These are phyloP conservation scores for Muscicapa striata DNA, from an alignment of 2,797 vertebrate species.

Conservation along the genomic window DNA sequence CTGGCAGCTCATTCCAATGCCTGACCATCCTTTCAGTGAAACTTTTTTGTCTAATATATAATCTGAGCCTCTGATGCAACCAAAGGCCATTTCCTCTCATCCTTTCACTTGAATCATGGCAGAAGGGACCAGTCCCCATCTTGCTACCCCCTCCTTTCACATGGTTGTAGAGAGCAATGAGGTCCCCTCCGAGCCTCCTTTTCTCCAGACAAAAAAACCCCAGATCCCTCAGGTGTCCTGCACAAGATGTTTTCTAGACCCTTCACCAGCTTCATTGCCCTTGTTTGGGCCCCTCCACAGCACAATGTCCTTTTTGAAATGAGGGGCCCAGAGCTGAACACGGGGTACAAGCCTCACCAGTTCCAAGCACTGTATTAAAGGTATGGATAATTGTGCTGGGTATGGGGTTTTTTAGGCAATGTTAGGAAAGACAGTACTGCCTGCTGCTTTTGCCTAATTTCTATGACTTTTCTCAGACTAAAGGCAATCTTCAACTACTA, in stretches of 20 bases:
- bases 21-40: neutral
- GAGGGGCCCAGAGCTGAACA: neutral
- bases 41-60: accelerated
- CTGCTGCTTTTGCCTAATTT: neutral
- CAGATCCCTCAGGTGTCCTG: neutral
- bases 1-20: neutral
- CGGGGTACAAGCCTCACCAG: accelerated
- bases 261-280: neutral
- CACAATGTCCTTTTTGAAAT: neutral
- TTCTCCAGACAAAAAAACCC: neutral
- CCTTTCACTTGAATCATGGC: neutral
- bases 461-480: neutral
- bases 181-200: neutral
- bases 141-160: neutral
- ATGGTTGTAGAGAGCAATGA: accelerated
- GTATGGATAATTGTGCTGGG: neutral
- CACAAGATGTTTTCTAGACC: neutral
- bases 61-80: neutral
- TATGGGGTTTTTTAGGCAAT: neutral
- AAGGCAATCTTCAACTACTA: neutral
- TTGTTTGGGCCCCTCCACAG: neutral
- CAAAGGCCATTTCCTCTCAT: neutral
- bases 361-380: neutral
- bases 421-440: neutral
- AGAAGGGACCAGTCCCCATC: neutral